Conservation (phyloP, 1,140 invertebrate genomes). For the Lutraria rhynchaena region DNA sequence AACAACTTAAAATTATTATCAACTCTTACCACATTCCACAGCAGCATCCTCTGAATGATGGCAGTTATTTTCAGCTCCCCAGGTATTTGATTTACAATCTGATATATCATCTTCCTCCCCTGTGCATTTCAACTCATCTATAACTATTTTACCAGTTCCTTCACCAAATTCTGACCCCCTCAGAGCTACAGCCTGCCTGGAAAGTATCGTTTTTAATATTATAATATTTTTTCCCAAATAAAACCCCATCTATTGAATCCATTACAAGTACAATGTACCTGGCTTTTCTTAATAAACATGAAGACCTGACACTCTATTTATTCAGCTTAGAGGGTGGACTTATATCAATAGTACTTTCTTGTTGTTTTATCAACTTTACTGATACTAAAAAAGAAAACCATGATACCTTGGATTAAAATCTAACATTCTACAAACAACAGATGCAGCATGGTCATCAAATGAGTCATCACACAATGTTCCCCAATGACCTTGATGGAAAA, state of each 20-base stretch:
- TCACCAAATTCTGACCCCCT: neutral
- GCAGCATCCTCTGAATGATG: slow-evolving; percentile 26
- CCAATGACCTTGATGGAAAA: neutral
- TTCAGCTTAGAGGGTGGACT: too few relatives aligned
- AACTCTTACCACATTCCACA: slow-evolving; percentile 42
- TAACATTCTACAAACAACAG: slow-evolving; percentile 3
- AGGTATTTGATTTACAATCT: slow-evolving; percentile 35
- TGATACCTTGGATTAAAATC: slow-evolving; percentile 11
- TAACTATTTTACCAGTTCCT: neutral
- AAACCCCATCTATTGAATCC: too few relatives aligned
- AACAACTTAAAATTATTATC: too few relatives aligned
- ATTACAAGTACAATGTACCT: too few relatives aligned
- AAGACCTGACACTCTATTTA: too few relatives aligned
- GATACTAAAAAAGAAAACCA: too few relatives aligned
- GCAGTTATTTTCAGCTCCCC: slow-evolving; percentile 13
- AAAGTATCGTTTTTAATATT: too few relatives aligned
- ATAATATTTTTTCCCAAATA: too few relatives aligned
- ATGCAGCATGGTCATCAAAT: slow-evolving; percentile 2
- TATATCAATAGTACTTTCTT: too few relatives aligned
- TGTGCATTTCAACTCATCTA: slow-evolving; percentile 24
- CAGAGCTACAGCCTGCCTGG: slow-evolving; percentile 21
- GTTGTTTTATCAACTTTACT: too few relatives aligned
- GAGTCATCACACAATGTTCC: slow-evolving; percentile 15
- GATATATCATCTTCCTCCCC: slow-evolving; percentile 28
- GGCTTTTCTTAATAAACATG: too few relatives aligned